These are phyloP conservation scores for Temnothorax longispinosus DNA, from an alignment of 1,140 invertebrate genomes.

Conservation along the genomic window DNA sequence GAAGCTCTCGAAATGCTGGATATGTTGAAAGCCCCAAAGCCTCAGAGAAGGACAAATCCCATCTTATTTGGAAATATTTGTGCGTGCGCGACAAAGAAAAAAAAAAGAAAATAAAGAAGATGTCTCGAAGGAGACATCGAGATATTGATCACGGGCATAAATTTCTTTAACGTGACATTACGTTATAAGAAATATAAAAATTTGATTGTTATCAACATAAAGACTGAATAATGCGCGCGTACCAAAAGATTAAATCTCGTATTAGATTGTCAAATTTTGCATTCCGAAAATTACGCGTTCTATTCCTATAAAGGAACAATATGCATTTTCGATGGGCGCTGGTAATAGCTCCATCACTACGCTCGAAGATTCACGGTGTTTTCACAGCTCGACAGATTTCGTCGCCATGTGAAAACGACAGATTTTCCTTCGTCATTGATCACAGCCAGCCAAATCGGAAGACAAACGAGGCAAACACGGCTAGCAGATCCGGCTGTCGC, in stretches of 20 bases:
- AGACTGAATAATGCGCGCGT: background rate
- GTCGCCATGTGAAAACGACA: conserved; percentile 47
- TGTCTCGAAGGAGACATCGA: background rate
- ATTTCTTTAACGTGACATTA: background rate
- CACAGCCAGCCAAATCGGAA: conserved; percentile 48
- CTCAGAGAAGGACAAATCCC: background rate
- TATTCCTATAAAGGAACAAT: conserved; percentile 1
- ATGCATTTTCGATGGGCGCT: background rate
- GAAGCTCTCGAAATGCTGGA: background rate
- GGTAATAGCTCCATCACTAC: background rate
- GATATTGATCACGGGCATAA: background rate
- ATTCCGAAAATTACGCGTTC: background rate
- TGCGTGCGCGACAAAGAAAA: background rate
- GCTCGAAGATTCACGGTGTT: conserved; percentile 8
- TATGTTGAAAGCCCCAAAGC: conserved; percentile 34
- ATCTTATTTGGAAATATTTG: conserved; percentile 37
- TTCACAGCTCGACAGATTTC: conserved; percentile 35
- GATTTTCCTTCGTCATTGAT: conserved; percentile 56
- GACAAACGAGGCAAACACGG: conserved; percentile 58
- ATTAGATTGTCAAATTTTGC: background rate
- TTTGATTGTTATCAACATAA: background rate
- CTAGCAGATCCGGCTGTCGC: conserved; percentile 42
- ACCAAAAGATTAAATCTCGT: background rate
- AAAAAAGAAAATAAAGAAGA: background rate
- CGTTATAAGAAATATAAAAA: background rate